Evolutionary conservation across 2,113 vertebrate species (phyloP), one percentile per base, ranked within the genome.

Genomic region (Pelmatolapia mariae): DNA sequence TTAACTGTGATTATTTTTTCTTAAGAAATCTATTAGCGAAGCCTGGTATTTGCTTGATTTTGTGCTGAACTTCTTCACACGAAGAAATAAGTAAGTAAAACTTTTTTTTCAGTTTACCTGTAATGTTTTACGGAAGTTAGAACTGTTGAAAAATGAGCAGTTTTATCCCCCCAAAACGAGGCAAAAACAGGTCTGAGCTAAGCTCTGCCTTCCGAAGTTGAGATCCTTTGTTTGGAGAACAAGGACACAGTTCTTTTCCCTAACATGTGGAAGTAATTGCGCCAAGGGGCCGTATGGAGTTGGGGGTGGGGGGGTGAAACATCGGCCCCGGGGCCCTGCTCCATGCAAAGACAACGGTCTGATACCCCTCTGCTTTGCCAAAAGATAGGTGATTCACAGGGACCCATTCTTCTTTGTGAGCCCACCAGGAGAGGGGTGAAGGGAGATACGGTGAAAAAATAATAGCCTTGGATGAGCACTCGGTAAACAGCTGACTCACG

Each of bases 231-330:
- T 96, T 94, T 97, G 96, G 95, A 96, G 95, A 97, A 97, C 97
- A 97, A 97, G 96, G 94, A 92, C 90, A 92, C 97, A 96, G 97
- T 97, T 98, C 97, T 96, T 94, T 96, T 94, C 95, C 94, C 95
- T 91, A 96, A 98, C 98, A 99, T 98, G 97, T 99, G 98, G 98
- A 99, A 99, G 97, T 96, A 97, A 99, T 99, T 98, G 97, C 91
- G 73, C 88, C 83, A 94, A 91, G 92, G 81, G 95, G 95, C 94
- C 93, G 86, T 61, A 47, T 8, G 90, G 93, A 93, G 96, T 93
- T 87, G 50, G 15, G 68, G 24, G 47, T 36, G 52, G 53, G 9
- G 8, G 15, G 8, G 18, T 78, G 56, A 33, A 66, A 78, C 80
- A 80, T 86, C 68, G 81, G 83, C 94, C 94, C 87, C 91, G 54